Evolutionary conservation across 2,113 vertebrate species (phyloP).

Genomic region (Laterallus jamaicensis): DNA sequence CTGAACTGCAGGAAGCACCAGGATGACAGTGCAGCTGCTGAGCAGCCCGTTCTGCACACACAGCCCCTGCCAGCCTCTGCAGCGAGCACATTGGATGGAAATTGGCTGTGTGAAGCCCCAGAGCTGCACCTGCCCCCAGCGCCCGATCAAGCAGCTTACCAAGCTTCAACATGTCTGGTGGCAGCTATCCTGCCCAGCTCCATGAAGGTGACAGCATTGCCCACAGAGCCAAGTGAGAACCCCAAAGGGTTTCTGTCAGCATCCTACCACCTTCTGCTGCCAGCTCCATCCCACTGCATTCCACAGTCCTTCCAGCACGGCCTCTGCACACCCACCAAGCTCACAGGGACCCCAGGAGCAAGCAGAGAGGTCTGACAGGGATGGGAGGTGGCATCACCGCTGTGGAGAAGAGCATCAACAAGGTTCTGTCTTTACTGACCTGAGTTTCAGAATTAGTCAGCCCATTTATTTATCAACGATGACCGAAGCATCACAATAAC

Average conservation of each 20-base stretch:
- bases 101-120: not conserved
- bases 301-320: accelerated
- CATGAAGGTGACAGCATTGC: not conserved
- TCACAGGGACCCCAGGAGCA: not conserved
- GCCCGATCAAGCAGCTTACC: not conserved
- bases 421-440: not conserved
- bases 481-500: not conserved
- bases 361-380: not conserved
- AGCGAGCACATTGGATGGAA: not conserved
- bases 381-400: not conserved
- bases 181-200: not conserved
- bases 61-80: not conserved
- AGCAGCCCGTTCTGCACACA: not conserved
- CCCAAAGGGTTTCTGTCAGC: not conserved
- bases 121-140: not conserved
- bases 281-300: not conserved
- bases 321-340: not conserved
- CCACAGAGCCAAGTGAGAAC: not conserved
- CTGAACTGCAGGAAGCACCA: not conserved
- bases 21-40: not conserved
- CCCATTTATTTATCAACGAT: not conserved
- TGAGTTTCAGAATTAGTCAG: not conserved
- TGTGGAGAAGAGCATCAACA: not conserved
- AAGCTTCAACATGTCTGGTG: not conserved
- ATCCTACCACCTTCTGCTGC: not conserved